Conservation (phyloP, 2,113 vertebrate genomes). For the Cryptotis parvus region DNA sequence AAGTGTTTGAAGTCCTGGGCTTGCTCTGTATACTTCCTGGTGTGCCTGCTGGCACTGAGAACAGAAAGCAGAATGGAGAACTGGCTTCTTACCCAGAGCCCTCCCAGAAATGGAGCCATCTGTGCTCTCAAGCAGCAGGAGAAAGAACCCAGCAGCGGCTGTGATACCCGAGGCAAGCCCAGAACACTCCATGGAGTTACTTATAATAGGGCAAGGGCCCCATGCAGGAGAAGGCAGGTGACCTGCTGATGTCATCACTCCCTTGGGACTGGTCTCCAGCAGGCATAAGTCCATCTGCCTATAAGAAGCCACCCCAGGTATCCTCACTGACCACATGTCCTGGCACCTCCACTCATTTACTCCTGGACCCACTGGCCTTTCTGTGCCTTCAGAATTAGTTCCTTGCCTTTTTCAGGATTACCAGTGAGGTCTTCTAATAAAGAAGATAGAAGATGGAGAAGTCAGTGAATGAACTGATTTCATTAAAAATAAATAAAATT, state of each 20-base stretch:
- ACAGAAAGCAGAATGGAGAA: background rate
- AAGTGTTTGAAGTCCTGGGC: background rate
- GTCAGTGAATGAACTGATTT: background rate
- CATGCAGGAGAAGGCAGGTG: slow-evolving; percentile 25
- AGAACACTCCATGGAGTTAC: slow-evolving; percentile 18
- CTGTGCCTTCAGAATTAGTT: background rate
- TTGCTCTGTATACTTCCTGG: background rate
- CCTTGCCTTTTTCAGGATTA: background rate
- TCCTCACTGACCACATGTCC: background rate
- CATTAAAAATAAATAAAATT: background rate
- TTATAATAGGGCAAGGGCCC: slow-evolving; percentile 17
- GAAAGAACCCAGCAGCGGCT: background rate
- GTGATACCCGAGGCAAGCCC: background rate
- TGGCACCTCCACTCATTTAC: background rate
- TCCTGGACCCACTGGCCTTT: background rate
- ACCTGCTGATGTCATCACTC: slow-evolving; percentile 1
- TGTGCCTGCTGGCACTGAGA: background rate
- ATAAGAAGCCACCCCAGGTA: background rate
- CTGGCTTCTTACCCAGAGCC: background rate
- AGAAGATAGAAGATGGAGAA: background rate
- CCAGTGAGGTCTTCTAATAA: background rate
- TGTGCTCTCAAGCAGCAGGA: background rate
- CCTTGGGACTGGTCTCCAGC: background rate
- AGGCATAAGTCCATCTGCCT: background rate
- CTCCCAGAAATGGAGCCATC: background rate